These are phyloP conservation scores for Ectemnius cavifrons DNA, from an alignment of 2,888 invertebrate species.

Conservation along the genomic window DNA sequence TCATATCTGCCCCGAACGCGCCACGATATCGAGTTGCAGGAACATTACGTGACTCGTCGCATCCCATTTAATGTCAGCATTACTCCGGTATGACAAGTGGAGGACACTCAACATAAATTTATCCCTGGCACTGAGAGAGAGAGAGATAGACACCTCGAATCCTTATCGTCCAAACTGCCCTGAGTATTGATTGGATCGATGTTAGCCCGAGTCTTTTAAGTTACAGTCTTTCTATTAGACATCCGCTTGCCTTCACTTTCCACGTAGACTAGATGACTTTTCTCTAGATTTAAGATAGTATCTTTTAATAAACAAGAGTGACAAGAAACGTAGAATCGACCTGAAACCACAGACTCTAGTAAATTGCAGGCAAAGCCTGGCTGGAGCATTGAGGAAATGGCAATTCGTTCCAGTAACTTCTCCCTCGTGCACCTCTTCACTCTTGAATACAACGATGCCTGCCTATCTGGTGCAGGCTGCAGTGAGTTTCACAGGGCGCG, in stretches of 20 bases:
- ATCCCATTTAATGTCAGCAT: conserved; percentile 55
- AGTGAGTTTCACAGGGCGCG: conserved; percentile 9
- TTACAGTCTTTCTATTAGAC: too few species aligned
- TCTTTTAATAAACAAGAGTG: neutral
- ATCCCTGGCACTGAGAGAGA: conserved; percentile 4
- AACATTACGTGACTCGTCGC: conserved; percentile 55
- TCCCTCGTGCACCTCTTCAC: conserved; percentile 41
- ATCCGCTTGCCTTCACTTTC: neutral
- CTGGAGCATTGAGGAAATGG: conserved; percentile 47
- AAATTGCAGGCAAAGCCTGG: too few species aligned
- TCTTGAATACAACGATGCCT: conserved; percentile 25
- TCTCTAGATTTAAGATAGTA: neutral
- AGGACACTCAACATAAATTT: conserved; percentile 32
- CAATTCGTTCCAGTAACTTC: conserved; percentile 50
- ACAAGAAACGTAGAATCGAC: too few species aligned
- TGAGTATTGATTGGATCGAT: neutral
- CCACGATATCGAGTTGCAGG: conserved; percentile 61
- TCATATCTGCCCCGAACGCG: conserved; percentile 34
- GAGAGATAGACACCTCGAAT: conserved; percentile 23
- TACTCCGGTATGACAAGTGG: conserved; percentile 43
- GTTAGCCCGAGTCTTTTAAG: too few species aligned
- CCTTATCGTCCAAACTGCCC: conserved; percentile 1
- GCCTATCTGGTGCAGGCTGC: too few species aligned
- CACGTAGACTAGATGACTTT: neutral
- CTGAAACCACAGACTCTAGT: too few species aligned